phyloP scores from a whole-genome alignment of 2,797 vertebrate species.

The Telmatherina bonti region DNA sequence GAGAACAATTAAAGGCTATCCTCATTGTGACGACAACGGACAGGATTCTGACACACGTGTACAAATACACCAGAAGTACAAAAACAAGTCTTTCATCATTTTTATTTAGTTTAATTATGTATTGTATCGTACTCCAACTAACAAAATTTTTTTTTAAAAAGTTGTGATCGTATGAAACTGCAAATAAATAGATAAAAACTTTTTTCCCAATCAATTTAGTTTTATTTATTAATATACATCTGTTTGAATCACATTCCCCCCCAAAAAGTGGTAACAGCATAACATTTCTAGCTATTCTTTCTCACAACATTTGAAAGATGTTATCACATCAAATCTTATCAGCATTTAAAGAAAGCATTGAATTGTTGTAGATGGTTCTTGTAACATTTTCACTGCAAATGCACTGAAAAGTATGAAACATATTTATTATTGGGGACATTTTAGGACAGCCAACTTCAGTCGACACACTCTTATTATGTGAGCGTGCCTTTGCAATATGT shows the following conservation, averaged over 20 bases:
- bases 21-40: background rate
- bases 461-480: background rate
- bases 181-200: background rate
- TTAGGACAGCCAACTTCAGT: background rate
- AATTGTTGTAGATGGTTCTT: background rate
- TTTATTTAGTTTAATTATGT: background rate
- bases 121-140: background rate
- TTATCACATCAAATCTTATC: background rate
- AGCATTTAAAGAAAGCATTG: background rate
- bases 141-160: background rate
- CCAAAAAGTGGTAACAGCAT: too few species aligned
- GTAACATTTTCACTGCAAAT: too few species aligned
- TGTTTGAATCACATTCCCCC: too few species aligned
- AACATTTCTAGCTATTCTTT: too few species aligned
- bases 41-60: background rate
- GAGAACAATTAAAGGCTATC: constrained; percentile 31
- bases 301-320: background rate
- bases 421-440: background rate
- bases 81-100: background rate
- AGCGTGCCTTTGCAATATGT: too few species aligned
- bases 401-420: background rate
- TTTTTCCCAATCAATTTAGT: background rate
- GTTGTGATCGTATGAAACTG: background rate
- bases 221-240: background rate
- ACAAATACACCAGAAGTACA: background rate